These are phyloP conservation scores for Danio kyathit DNA, from an alignment of 2,797 vertebrate species.

Conservation along the genomic window DNA sequence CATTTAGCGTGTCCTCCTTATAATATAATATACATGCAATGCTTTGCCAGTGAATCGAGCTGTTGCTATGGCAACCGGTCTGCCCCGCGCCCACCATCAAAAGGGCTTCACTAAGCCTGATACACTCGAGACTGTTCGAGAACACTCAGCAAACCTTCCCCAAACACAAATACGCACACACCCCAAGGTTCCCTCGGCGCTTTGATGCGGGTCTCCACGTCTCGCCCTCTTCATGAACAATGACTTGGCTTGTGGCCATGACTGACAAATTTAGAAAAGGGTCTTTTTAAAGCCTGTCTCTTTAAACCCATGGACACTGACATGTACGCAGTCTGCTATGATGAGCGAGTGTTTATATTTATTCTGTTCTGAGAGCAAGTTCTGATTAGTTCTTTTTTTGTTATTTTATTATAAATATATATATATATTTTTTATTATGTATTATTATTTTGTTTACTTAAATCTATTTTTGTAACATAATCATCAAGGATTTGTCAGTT, in stretches of 20 bases:
- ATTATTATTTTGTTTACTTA: too few relatives aligned
- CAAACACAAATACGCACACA: slow-evolving; percentile 22
- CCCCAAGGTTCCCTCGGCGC: neutral
- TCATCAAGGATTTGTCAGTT: neutral
- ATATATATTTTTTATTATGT: too few relatives aligned
- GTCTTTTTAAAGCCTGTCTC: slow-evolving; percentile 12
- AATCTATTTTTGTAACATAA: too few relatives aligned
- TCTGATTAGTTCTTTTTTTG: neutral
- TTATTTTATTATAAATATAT: too few relatives aligned
- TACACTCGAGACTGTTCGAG: slow-evolving; percentile 33
- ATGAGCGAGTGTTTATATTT: neutral
- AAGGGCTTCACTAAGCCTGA: slow-evolving; percentile 48
- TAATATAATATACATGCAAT: slow-evolving; percentile 56
- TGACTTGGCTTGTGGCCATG: slow-evolving; percentile 47
- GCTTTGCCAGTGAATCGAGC: slow-evolving; percentile 58
- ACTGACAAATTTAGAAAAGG: slow-evolving; percentile 12
- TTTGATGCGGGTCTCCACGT: slow-evolving; percentile 16
- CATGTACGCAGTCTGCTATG: neutral
- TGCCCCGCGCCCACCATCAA: slow-evolving; percentile 36
- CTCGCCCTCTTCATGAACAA: slow-evolving; percentile 19
- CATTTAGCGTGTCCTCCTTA: slow-evolving; percentile 30
- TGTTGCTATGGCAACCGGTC: slow-evolving; percentile 71
- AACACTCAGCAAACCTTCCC: slow-evolving; percentile 12
- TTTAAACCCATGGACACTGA: neutral
- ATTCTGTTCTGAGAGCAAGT: too few relatives aligned